These are phyloP conservation scores for Aleiodes leptofemur DNA, from an alignment of 2,888 invertebrate genomes.

Conservation along the genomic window DNA sequence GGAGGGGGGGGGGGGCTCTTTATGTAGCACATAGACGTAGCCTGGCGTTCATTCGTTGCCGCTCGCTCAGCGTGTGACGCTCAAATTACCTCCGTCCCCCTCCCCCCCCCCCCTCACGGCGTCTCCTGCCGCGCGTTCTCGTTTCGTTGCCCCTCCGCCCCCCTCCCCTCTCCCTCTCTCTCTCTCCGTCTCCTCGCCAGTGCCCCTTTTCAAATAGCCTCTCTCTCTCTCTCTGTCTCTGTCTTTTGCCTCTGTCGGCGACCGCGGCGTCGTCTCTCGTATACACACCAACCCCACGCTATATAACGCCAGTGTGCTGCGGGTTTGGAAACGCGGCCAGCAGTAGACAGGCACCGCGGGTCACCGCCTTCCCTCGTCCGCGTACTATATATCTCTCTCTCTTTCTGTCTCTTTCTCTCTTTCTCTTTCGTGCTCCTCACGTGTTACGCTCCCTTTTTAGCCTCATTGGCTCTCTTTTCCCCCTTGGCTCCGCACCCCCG, in stretches of 20 bases:
- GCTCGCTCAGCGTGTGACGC: conserved; percentile 74
- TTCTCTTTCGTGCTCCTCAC: conserved; percentile 36
- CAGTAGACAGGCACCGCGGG: conserved; percentile 74
- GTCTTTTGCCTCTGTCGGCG: conserved; percentile 43
- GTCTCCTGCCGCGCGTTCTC: conserved; percentile 15
- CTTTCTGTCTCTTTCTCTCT: conserved; percentile 33
- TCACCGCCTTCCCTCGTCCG: conserved; percentile 70
- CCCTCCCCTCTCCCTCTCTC: conserved; percentile 33
- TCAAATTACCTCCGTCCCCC: conserved; percentile 73
- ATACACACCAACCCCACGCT: conserved; percentile 57
- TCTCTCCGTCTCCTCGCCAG: conserved; percentile 35
- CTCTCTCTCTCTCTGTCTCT: conserved; percentile 48
- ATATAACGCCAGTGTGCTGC: conserved; percentile 59
- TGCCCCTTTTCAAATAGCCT: conserved; percentile 51
- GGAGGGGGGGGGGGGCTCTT: conserved; percentile 62
- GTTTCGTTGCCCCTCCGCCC: conserved; percentile 19
- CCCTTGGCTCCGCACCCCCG: conserved; percentile 50
- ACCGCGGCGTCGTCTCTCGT: conserved; percentile 40
- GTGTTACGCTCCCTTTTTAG: conserved; percentile 32
- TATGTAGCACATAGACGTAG: conserved; percentile 74
- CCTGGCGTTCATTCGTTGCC: conserved; percentile 70
- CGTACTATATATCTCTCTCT: conserved; percentile 40
- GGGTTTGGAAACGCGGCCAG: conserved; percentile 71
- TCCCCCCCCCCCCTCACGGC: conserved; percentile 50
- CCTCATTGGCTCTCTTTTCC: conserved; percentile 23